Percentiles rank a stretch among this genome's conserved stretches.
Evolutionary conservation across 2,113 vertebrate genomes (phyloP).

Genomic region (Elgaria multicarinata): DNA sequence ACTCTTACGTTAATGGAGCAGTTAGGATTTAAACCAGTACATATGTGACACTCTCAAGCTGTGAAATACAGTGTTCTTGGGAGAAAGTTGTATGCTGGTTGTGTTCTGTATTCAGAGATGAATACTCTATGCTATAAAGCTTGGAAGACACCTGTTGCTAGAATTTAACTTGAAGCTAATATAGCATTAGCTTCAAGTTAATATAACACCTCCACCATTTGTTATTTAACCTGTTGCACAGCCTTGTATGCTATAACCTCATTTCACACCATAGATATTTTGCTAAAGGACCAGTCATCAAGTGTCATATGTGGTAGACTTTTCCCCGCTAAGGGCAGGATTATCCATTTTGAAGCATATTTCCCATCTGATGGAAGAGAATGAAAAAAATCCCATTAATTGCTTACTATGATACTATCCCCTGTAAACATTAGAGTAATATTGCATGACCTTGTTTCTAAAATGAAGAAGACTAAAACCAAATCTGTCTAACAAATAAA

Average conservation of each 20-base stretch:
- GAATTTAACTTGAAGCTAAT: slow-evolving; percentile 75
- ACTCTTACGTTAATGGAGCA: background rate
- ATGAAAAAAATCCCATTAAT: background rate
- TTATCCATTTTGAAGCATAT: slow-evolving; percentile 47
- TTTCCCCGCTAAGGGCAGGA: slow-evolving; percentile 43
- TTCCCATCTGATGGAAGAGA: background rate
- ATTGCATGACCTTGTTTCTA: slow-evolving; percentile 12
- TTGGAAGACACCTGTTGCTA: slow-evolving; percentile 56
- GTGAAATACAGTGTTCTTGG: background rate
- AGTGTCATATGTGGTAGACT: slow-evolving; percentile 26
- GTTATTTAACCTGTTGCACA: slow-evolving; percentile 70
- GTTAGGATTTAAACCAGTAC: background rate
- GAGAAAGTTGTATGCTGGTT: slow-evolving; percentile 5
- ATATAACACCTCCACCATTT: slow-evolving; percentile 45
- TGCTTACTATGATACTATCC: slow-evolving; percentile 21
- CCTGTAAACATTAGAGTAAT: background rate
- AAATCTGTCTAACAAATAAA: slow-evolving; percentile 1
- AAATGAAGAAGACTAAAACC: background rate
- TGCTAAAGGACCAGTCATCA: slow-evolving; percentile 63
- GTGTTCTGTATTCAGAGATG: background rate
- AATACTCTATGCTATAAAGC: slow-evolving; percentile 38
- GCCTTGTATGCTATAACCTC: slow-evolving; percentile 22
- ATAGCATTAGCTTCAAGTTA: slow-evolving; percentile 35
- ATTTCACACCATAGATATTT: slow-evolving; percentile 30
- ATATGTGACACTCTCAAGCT: background rate